These are phyloP conservation scores for Pongo pygmaeus DNA, from an alignment of 2,113 vertebrate species.

Conservation along the genomic window DNA sequence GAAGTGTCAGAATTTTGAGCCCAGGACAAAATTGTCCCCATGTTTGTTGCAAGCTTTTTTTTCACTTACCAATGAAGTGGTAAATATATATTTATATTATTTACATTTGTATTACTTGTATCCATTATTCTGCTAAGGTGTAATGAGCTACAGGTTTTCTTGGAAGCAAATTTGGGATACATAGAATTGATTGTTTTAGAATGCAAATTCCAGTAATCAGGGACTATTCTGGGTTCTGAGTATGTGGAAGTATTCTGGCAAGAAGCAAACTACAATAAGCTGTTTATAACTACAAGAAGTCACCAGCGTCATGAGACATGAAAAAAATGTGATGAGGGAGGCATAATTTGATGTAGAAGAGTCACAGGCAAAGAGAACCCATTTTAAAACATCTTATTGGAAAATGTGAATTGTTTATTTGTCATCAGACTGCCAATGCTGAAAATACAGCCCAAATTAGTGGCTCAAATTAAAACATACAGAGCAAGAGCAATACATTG, in stretches of 20 bases:
- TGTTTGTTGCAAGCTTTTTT: not conserved
- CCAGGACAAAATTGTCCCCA: not conserved
- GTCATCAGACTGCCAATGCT: not conserved
- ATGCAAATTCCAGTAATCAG: not conserved
- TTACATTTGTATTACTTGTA: not conserved
- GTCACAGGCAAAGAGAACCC: not conserved
- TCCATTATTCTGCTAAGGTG: not conserved
- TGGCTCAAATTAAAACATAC: not conserved
- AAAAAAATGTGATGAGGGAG: not conserved
- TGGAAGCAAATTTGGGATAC: not conserved
- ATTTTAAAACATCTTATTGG: slow-evolving; percentile 25
- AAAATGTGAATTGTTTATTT: not conserved
- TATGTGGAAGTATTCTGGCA: not conserved
- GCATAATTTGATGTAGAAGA: not conserved
- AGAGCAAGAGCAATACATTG: not conserved
- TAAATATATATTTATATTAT: not conserved
- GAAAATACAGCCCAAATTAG: slow-evolving; percentile 20
- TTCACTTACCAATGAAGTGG: not conserved
- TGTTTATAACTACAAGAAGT: not conserved
- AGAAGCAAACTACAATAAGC: not conserved
- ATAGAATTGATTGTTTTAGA: not conserved
- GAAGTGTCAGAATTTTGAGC: not conserved
- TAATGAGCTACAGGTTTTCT: not conserved
- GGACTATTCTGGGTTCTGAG: not conserved
- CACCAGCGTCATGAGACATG: not conserved